A percentile compares a stretch with the other conserved stretches of the same genome.
phyloP scores from a whole-genome alignment of 1,140 invertebrate species.

The Anoplophora glabripennis region DNA sequence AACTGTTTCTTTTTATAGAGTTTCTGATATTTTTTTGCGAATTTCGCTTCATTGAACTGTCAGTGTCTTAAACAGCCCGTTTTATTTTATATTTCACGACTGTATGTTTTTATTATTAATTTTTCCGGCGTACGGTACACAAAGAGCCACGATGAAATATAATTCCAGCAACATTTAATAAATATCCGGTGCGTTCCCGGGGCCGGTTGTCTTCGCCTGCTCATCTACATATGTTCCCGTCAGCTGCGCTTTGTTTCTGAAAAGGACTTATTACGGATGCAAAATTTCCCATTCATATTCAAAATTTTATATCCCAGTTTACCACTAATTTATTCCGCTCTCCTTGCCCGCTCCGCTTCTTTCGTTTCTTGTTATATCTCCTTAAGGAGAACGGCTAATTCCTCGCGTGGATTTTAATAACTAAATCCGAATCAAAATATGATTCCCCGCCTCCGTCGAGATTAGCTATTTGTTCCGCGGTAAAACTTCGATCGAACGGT shows the following conservation, averaged over 20 bases:
- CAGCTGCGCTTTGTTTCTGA: slow-evolving; percentile 62
- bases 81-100: too few relatives aligned
- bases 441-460: slow-evolving; percentile 25
- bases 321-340: slow-evolving; percentile 62
- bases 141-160: too few relatives aligned
- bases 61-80: too few relatives aligned
- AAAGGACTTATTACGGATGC: slow-evolving; percentile 73
- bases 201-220: slow-evolving; percentile 37
- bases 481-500: too few relatives aligned
- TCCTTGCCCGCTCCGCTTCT: slow-evolving; percentile 20
- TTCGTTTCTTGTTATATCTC: slow-evolving; percentile 38
- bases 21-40: too few relatives aligned
- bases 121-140: too few relatives aligned
- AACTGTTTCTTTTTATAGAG: too few relatives aligned
- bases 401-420: slow-evolving; percentile 46
- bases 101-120: too few relatives aligned
- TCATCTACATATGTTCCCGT: slow-evolving; percentile 66
- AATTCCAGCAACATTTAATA: too few relatives aligned
- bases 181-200: slow-evolving; percentile 1
- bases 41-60: too few relatives aligned
- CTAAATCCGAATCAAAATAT: slow-evolving; percentile 48
- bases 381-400: slow-evolving; percentile 43
- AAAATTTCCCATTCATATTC: slow-evolving; percentile 85
- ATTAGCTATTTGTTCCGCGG: too few relatives aligned
- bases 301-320: slow-evolving; percentile 80